Base-by-base conservation (phyloP, 2,113 vertebrate species). In the Porphyrio hochstetteri region DNA sequence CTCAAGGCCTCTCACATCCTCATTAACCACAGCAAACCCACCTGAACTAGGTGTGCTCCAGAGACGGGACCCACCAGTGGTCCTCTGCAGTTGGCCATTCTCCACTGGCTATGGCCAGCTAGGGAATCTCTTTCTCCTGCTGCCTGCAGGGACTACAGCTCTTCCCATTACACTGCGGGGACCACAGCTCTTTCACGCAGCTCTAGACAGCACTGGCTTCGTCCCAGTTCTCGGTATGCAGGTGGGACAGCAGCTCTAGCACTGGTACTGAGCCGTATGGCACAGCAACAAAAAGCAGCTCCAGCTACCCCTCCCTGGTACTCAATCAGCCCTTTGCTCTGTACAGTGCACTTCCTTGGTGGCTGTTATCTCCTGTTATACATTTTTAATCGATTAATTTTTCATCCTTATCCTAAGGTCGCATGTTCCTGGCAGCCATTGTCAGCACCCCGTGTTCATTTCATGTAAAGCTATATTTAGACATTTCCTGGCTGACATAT, bases 361-460 rank as follows among this genome's bases (percentile, higher is more conserved):
- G 77, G 27, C 83, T 93, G 80, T 57, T 92, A 36, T 81, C 91
- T 96, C 72, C 74, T 84, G 31, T 95, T 88, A 96, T 92, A 60
- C 91, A 95, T 97, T 97, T 95, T 97, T 96, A 93, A 95, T 95
- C 82, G 89, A 78, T 89, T 91, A 92, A 97, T 97, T 95, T 95
- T 92, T 96, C 91, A 95, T 95, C 83, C 65, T 71, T 88, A 89
- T 82, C 91, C 83, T 92, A 71, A 93, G 94, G 86, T 95, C 3
- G 4, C 36, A 24, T 10, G 0, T 91, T 92, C 5, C 0, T 87
- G 76, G 81, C 70, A 79, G 77, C 72, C 81, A 65, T 64, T 93
- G 84, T 76, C 89, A 87, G 81, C 69, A 87, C 61, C 86, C 69
- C 6, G 6, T 82, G 91, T 69, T 97, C 93, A 79, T 82, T 86